Conservation (phyloP, 92 coral and sea anemone species). For the Bergia puertoricense region DNA sequence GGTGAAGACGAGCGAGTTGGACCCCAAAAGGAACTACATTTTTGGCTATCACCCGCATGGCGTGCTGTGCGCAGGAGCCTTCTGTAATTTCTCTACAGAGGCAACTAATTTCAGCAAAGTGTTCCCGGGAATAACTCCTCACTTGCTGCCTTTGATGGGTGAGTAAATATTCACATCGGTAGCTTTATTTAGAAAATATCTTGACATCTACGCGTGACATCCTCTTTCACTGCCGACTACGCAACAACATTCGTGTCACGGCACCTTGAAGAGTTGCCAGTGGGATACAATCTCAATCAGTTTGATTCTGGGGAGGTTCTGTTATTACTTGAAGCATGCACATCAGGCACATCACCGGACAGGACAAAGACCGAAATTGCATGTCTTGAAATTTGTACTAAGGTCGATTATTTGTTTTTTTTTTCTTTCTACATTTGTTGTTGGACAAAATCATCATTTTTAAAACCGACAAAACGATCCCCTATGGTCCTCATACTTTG, state of each 20-base stretch:
- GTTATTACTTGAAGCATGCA: too few relatives aligned
- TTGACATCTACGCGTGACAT: background rate
- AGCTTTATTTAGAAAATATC: background rate
- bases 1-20: slow-evolving; percentile 88
- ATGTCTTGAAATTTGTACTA: background rate
- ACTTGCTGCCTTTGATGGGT: slow-evolving; percentile 91
- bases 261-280: background rate
- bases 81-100: slow-evolving; percentile 97
- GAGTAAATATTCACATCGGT: slow-evolving; percentile 9
- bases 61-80: slow-evolving; percentile 94
- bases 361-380: too few relatives aligned
- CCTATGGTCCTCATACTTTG: background rate
- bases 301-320: background rate
- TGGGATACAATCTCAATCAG: background rate
- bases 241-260: background rate
- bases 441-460: background rate
- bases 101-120: slow-evolving; percentile 85
- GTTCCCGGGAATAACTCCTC: slow-evolving; percentile 96
- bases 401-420: too few relatives aligned
- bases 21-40: slow-evolving; percentile 82
- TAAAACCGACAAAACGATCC: background rate
- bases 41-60: slow-evolving; percentile 99
- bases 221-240: background rate
- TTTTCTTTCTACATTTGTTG: background rate
- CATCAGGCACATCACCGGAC: background rate